A percentile compares a stretch with the other conserved stretches of the same genome.
These are phyloP conservation scores for Drosophila rufa DNA, from an alignment of 1,140 invertebrate species.

Conservation along the genomic window DNA sequence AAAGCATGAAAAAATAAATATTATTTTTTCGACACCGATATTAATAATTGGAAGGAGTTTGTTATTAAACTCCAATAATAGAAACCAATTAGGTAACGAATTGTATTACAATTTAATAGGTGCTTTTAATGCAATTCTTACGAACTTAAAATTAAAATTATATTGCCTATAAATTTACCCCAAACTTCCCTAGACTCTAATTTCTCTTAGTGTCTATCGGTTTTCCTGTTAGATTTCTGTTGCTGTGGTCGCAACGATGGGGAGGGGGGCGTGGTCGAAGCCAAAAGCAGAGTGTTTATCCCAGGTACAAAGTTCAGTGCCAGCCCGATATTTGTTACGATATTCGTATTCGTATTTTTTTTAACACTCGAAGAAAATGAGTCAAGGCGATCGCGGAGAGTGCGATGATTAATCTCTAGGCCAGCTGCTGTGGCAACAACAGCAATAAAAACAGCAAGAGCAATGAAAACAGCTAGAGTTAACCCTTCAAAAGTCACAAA, in stretches of 20 bases:
- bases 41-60: slow-evolving; percentile 13
- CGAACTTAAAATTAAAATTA: too few species aligned
- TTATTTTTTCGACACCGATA: neutral
- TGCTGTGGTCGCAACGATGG: slow-evolving; percentile 26
- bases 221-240: slow-evolving; percentile 72
- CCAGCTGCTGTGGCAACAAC: slow-evolving; percentile 35
- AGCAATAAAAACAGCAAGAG: slow-evolving; percentile 9
- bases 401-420: slow-evolving; percentile 50
- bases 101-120: too few species aligned
- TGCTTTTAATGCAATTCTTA: too few species aligned
- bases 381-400: slow-evolving; percentile 27
- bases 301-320: slow-evolving; percentile 30
- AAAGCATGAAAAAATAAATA: neutral
- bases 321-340: slow-evolving; percentile 6
- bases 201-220: slow-evolving; percentile 38
- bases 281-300: slow-evolving; percentile 2
- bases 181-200: too few species aligned
- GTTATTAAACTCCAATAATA: neutral
- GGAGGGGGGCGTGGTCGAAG: slow-evolving; percentile 29
- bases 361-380: slow-evolving; percentile 23
- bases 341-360: slow-evolving; percentile 1
- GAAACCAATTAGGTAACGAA: neutral
- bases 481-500: neutral
- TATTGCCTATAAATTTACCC: too few species aligned
- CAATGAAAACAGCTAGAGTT: neutral